A percentile compares a stretch with the other conserved stretches of the same genome.
phyloP scores from a whole-genome alignment of 2,888 invertebrate species.

The Lutraria lutraria region DNA sequence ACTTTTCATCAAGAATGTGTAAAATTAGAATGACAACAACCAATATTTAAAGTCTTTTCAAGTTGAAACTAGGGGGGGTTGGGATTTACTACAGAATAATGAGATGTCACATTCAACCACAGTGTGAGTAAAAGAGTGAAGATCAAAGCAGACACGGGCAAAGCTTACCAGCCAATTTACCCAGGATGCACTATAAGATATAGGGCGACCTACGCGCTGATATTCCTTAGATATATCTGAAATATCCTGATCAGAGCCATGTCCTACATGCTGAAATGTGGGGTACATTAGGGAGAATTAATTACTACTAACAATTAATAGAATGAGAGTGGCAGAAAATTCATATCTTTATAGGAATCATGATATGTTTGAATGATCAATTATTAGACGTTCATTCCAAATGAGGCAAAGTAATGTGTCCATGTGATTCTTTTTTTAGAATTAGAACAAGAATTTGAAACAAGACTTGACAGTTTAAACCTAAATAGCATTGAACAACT shows the following conservation, averaged over 20 bases:
- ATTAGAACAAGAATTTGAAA: neutral
- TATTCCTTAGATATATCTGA: slow-evolving; percentile 58
- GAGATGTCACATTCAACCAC: slow-evolving; percentile 20
- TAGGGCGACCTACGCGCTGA: slow-evolving; percentile 63
- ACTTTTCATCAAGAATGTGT: too few species aligned
- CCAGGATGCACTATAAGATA: slow-evolving; percentile 67
- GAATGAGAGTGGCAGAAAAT: neutral
- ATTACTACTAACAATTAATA: slow-evolving; percentile 33
- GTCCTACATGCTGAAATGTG: slow-evolving; percentile 61
- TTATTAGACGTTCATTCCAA: too few species aligned
- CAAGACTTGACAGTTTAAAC: neutral
- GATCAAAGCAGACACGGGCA: neutral
- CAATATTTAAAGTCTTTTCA: too few species aligned
- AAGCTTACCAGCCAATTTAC: slow-evolving; percentile 70
- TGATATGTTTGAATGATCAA: too few species aligned
- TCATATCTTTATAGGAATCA: neutral
- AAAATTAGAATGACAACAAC: too few species aligned
- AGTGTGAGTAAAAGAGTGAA: slow-evolving; percentile 31
- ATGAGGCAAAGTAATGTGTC: too few species aligned
- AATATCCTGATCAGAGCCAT: slow-evolving; percentile 58
- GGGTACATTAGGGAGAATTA: slow-evolving; percentile 16
- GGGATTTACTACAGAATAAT: neutral
- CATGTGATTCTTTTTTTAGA: neutral
- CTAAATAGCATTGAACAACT: neutral
- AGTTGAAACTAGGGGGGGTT: neutral